Evolutionary conservation across 92 coral and sea anemone species (phyloP), one percentile per base, ranked within the genome.

Genomic region (Zoanthus sociatus): DNA sequence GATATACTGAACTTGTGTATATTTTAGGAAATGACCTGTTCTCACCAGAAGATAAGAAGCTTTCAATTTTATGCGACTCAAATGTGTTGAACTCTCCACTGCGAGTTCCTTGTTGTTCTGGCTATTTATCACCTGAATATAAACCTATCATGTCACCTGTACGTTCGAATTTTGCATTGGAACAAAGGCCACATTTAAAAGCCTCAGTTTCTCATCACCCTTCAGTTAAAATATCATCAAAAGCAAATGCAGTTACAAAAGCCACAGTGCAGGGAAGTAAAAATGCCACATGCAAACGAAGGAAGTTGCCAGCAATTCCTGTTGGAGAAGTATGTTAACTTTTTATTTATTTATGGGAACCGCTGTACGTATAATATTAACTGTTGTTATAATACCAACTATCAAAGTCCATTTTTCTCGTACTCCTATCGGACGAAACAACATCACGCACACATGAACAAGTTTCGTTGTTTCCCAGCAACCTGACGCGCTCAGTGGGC

Each of bases 71-170:
- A 11, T 47, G 48, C 10, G 11, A 48, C 42, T 45, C 60, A 61
- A 64, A 33, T 21, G 18, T 32, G 26, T 47, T 81, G 26, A 64
- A 5, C 3, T 66, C 75, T 18, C 85, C 75, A 45, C 61, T 9
- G 21, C 85, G 85, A 21, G 85, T 81, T 16, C 85, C 85, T 64
- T 79, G 84, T 79, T 30, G 68, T 79, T 16, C 76, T 68, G 56
- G 7, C 60, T 8, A 21, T 13, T 26, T 66, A 68, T 81, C 85
- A 6, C 75, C 85, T 46, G 75, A 66, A 14, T 66, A 45, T 37
- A 47, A 11, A 66, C 75, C 75, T 5, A 8, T 64, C 3, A 44
- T 81, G 45, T 81, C 85, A 0, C 85, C 85, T 11, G 46, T 46
- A 21, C 85, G 3, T 14, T 48, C 63, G 2, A 53, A 37, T 46